Conservation (phyloP, 2,888 invertebrate species). For the Chrysodeixis includens region DNA sequence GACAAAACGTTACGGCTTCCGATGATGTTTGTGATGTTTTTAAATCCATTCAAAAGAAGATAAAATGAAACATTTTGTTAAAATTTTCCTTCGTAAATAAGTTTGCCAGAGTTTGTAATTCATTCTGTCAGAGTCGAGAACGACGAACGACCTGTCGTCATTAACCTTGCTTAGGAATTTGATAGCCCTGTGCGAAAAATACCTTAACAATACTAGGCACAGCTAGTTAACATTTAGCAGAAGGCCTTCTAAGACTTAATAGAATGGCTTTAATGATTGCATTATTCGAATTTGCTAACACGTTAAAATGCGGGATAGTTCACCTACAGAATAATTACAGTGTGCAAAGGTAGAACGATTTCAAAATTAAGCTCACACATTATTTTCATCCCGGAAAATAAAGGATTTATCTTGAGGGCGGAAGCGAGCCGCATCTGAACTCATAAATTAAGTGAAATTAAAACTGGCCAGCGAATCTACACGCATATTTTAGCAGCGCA, state of each 20-base stretch:
- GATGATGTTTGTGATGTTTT: slow-evolving; percentile 27
- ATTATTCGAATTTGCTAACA: neutral
- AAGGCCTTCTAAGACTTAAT: neutral
- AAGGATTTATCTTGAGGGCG: slow-evolving; percentile 2
- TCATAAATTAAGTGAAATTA: slow-evolving; percentile 15
- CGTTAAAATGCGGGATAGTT: neutral
- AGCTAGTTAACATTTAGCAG: neutral
- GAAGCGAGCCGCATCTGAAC: neutral
- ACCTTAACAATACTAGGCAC: neutral
- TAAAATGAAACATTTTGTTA: too few species aligned
- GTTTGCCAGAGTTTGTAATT: too few species aligned
- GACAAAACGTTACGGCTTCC: slow-evolving; percentile 31
- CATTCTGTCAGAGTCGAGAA: too few species aligned
- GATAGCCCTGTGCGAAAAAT: neutral
- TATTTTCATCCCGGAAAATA: neutral
- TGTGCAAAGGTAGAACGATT: neutral
- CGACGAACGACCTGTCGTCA: slow-evolving; percentile 1
- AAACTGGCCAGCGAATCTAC: slow-evolving; percentile 15
- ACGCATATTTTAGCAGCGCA: slow-evolving; percentile 34
- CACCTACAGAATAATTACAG: neutral
- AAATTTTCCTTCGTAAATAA: too few species aligned
- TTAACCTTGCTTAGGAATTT: slow-evolving; percentile 22
- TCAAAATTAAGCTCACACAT: neutral
- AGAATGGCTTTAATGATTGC: neutral
- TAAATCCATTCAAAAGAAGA: slow-evolving; percentile 2